Evolutionary conservation across 2,888 invertebrate species (phyloP).

Genomic region (Diploptera punctata): DNA sequence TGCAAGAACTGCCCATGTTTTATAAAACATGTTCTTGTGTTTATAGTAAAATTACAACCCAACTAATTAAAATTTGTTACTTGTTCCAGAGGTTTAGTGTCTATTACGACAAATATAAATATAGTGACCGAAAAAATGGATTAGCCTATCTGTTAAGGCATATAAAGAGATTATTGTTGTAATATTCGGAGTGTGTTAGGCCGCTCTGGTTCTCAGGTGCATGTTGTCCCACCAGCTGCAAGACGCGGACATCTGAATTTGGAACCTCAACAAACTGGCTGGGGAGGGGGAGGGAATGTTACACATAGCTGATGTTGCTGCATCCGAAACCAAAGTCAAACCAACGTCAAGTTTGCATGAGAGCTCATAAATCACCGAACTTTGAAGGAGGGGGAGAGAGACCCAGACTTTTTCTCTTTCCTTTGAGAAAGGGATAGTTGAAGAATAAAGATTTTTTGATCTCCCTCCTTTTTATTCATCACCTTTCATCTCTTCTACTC

Average conservation of each 20-base stretch:
- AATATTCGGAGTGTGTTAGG: not conserved
- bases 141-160: too few relatives aligned
- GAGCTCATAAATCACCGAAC: slow-evolving; percentile 21
- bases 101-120: too few relatives aligned
- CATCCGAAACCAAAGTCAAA: not conserved
- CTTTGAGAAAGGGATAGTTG: not conserved
- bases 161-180: too few relatives aligned
- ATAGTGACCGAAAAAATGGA: too few relatives aligned
- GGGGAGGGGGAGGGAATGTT: not conserved
- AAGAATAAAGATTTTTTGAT: slow-evolving; percentile 25
- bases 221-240: not conserved
- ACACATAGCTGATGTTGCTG: not conserved
- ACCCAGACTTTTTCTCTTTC: slow-evolving; percentile 5
- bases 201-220: not conserved
- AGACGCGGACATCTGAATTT: not conserved
- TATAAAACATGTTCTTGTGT: too few relatives aligned
- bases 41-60: too few relatives aligned
- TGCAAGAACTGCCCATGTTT: too few relatives aligned
- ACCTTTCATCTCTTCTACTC: slow-evolving; percentile 3
- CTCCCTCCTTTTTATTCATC: slow-evolving; percentile 20
- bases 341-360: slow-evolving; percentile 24
- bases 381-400: not conserved
- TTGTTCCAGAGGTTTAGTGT: too few relatives aligned
- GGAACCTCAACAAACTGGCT: not conserved
- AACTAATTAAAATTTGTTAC: too few relatives aligned